phyloP scores from a whole-genome alignment of 2,888 invertebrate genomes.

The Pristionchus fissidentatus region DNA sequence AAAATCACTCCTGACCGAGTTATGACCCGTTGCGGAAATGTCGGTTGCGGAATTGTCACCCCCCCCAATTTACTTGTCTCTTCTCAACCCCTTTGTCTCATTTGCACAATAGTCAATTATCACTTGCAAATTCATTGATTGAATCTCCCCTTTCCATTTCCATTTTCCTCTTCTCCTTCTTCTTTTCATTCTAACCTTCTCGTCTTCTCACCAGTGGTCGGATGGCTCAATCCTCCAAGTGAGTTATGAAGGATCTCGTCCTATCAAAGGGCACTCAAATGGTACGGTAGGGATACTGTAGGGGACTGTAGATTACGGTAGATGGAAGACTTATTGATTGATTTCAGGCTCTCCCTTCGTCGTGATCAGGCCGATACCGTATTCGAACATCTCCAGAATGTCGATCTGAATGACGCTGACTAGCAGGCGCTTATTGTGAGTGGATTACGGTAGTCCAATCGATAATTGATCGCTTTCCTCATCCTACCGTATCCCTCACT shows the following conservation, averaged over 20 bases:
- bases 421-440: slow-evolving; percentile 23
- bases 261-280: slow-evolving; percentile 5
- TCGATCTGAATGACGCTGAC: not conserved
- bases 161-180: slow-evolving; percentile 2
- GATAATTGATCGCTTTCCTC: not conserved
- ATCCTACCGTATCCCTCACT: not conserved
- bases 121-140: too few relatives aligned
- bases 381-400: slow-evolving; percentile 11
- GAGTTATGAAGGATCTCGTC: not conserved
- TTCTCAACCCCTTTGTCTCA: too few relatives aligned
- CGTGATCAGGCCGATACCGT: not conserved
- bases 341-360: not conserved
- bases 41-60: too few relatives aligned
- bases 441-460: slow-evolving; percentile 1
- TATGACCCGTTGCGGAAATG: too few relatives aligned
- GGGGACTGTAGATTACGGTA: not conserved
- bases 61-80: too few relatives aligned
- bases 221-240: slow-evolving; percentile 8
- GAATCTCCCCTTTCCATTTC: not conserved
- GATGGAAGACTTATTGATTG: not conserved
- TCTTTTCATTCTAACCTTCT: slow-evolving; percentile 21
- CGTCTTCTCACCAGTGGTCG: slow-evolving; percentile 19
- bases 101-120: too few relatives aligned
- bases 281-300: slow-evolving; percentile 33
- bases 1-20: too few relatives aligned